These are phyloP conservation scores for Nemopilema nomurai DNA, from an alignment of 30 jellyfish, hydroid and myxozoan species.

Conservation along the genomic window DNA sequence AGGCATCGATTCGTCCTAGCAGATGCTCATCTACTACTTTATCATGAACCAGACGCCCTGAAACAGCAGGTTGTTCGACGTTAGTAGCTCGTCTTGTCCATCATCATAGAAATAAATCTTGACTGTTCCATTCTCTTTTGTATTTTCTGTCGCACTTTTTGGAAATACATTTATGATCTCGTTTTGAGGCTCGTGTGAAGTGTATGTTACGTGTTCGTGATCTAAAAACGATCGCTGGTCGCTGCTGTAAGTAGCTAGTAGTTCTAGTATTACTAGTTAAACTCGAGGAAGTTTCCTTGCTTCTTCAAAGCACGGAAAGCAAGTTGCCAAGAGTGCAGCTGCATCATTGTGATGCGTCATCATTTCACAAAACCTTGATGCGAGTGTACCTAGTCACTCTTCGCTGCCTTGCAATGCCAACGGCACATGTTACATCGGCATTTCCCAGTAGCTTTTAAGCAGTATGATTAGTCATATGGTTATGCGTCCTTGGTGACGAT, in stretches of 20 bases:
- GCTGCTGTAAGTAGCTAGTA: constrained; percentile 30
- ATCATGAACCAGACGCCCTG: constrained; percentile 29
- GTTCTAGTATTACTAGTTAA: background rate
- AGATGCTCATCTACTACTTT: constrained; percentile 9
- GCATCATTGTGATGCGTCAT: constrained; percentile 16
- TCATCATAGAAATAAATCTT: constrained; percentile 6
- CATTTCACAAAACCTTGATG: constrained; percentile 28
- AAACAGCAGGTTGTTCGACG: constrained; percentile 22
- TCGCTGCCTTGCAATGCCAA: constrained; percentile 26
- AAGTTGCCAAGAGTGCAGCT: constrained; percentile 10
- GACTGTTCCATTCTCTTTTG: constrained; percentile 15
- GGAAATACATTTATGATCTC: background rate
- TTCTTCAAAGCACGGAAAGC: constrained; percentile 6
- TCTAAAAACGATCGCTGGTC: no score
- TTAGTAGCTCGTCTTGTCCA: constrained; percentile 9
- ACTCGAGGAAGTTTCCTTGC: constrained; percentile 15
- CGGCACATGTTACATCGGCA: constrained; percentile 43
- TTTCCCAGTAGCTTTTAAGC: constrained; percentile 36
- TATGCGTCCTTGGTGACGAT: constrained; percentile 21
- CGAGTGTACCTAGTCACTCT: constrained; percentile 31
- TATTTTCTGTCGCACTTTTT: constrained; percentile 15
- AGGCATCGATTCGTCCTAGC: constrained; percentile 2
- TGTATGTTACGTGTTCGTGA: no score
- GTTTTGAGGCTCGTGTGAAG: no score
- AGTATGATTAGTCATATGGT: constrained; percentile 29